Evolutionary conservation across 1,140 invertebrate species (phyloP), one percentile per base, ranked within the genome.

Genomic region (Drosophila melanica): DNA sequence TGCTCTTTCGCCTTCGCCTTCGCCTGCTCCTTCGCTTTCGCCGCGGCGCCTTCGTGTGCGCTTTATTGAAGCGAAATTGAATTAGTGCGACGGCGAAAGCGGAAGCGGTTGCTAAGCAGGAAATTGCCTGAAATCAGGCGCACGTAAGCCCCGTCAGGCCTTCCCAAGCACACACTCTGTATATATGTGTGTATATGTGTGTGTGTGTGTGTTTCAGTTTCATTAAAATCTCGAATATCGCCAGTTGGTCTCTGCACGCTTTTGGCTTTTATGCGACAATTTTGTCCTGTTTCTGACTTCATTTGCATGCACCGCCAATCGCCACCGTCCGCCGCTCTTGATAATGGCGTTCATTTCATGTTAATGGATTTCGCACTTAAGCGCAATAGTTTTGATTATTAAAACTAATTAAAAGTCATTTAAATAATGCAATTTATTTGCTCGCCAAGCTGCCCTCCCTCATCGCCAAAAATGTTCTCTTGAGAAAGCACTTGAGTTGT

Each of bases 91-190:
- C 68, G 75, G 71, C 62, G 69, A 76, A 79, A 86, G 50, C 84
- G 84, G 84, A 87, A 87, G 84, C 84, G 84, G 84, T 87, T 87
- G 84, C 84, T 82, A 80, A 81, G 84, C 84, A 89, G 84, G 84
- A 87, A 84, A 84, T 84, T 84, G 80, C 80, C 81, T 84, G 80
- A 84, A 84, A 84, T 84, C 80, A 85, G 80, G 81, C 80, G 80
- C 80, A 84, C 76, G 72, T 84, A 79, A 84, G 81, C 67, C 42
- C 50, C 47, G 39, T 59, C 63, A 39, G 60, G 58, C 41, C 55
- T 54, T 37, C 39, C 48, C 23, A 60, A 23, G 5, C 14, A 16
- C 48, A 45, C 44, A 18, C 18, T 18, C 18, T 18, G 18, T 18
- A 18, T 18, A 2, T 18, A 1, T 18, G 18, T 18, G 18, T 18